Evolutionary conservation across 2,113 vertebrate species (phyloP).

Genomic region (Acrocephalus arundinaceus): DNA sequence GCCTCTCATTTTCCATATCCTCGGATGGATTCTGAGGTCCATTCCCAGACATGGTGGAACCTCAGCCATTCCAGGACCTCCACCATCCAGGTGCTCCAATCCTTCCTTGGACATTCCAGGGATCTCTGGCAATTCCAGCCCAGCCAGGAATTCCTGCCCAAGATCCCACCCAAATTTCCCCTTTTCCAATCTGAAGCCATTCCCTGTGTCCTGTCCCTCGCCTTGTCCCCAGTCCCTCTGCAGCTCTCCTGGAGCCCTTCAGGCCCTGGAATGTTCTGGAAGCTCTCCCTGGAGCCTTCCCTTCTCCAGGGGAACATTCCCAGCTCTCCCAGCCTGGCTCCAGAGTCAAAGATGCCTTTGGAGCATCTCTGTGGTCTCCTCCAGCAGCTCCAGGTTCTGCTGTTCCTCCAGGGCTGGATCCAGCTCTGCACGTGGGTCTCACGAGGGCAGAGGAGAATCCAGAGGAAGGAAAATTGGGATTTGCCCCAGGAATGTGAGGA

Average conservation of each 20-base stretch:
- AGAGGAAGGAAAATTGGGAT: neutral
- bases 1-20: no score
- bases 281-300: neutral
- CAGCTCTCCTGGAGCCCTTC: neutral
- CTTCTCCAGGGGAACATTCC: neutral
- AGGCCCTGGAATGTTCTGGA: fast-evolving
- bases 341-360: neutral
- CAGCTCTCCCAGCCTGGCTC: neutral
- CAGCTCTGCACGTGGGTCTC: no score
- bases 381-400: neutral
- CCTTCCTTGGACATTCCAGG: neutral
- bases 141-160: neutral
- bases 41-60: no score
- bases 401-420: neutral
- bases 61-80: no score
- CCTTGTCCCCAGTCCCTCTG: neutral
- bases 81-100: neutral
- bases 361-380: neutral
- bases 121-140: neutral
- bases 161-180: neutral
- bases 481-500: neutral
- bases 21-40: no score
- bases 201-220: neutral
- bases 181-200: neutral
- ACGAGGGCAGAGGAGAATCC: neutral